These are phyloP conservation scores for Rotaria magnacalcarata DNA, from an alignment of 2,888 invertebrate species.

Conservation along the genomic window DNA sequence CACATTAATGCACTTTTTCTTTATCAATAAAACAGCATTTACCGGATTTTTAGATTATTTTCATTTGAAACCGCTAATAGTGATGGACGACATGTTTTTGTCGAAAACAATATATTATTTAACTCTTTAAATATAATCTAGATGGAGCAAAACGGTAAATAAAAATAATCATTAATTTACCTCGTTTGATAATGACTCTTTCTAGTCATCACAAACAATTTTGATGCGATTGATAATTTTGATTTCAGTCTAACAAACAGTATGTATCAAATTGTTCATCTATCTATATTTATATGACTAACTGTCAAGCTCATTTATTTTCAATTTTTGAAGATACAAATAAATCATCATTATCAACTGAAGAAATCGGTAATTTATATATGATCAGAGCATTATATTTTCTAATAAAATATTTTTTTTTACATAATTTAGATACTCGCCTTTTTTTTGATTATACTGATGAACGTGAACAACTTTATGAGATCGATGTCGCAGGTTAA, in stretches of 20 bases:
- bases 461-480: not conserved
- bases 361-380: not conserved
- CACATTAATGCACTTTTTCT: too few species aligned
- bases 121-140: too few species aligned
- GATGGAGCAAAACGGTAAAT: too few species aligned
- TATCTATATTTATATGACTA: too few species aligned
- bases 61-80: not conserved
- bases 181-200: too few species aligned
- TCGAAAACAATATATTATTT: not conserved
- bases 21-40: not conserved
- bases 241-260: not conserved
- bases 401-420: too few species aligned
- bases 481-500: not conserved
- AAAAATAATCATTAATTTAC: too few species aligned
- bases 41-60: not conserved
- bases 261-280: not conserved
- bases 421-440: not conserved
- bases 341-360: not conserved
- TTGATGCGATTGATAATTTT: not conserved
- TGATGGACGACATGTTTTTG: not conserved
- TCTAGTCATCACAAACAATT: not conserved
- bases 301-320: too few species aligned
- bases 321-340: not conserved
- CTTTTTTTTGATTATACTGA: not conserved
- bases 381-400: not conserved